Evolutionary conservation across 1,140 invertebrate genomes (phyloP).

Genomic region (Drosophila saltans): DNA sequence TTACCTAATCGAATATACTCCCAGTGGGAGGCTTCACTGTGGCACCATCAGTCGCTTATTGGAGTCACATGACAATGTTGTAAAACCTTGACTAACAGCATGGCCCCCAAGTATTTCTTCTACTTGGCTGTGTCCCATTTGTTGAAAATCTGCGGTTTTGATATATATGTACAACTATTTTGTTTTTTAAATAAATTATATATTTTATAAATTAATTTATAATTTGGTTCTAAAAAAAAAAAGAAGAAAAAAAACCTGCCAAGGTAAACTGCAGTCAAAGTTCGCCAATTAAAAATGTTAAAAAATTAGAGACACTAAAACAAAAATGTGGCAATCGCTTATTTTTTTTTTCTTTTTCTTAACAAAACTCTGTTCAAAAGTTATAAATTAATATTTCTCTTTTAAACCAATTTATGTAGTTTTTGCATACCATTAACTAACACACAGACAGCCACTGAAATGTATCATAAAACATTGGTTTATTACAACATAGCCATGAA

Average conservation of each 20-base stretch:
- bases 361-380: conserved; percentile 54
- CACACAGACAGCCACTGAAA: conserved; percentile 28
- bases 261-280: conserved; percentile 69
- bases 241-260: conserved; percentile 33
- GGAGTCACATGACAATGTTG: not conserved
- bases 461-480: conserved; percentile 53
- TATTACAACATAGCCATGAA: conserved; percentile 49
- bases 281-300: conserved; percentile 61
- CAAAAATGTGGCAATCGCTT: conserved; percentile 58
- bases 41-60: too few species aligned
- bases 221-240: conserved; percentile 23
- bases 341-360: conserved; percentile 55
- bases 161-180: conserved; percentile 23
- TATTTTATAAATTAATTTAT: conserved; percentile 30
- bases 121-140: not conserved
- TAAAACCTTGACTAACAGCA: not conserved
- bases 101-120: not conserved
- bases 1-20: not conserved
- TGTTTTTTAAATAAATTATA: conserved; percentile 45
- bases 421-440: conserved; percentile 32
- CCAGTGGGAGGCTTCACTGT: not conserved
- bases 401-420: conserved; percentile 69
- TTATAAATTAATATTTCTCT: conserved; percentile 75
- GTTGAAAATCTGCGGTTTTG: conserved; percentile 7
- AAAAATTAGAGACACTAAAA: conserved; percentile 38